These are phyloP conservation scores for Pipistrellus pipistrellus DNA, from an alignment of 2,797 vertebrate genomes.

Conservation along the genomic window DNA sequence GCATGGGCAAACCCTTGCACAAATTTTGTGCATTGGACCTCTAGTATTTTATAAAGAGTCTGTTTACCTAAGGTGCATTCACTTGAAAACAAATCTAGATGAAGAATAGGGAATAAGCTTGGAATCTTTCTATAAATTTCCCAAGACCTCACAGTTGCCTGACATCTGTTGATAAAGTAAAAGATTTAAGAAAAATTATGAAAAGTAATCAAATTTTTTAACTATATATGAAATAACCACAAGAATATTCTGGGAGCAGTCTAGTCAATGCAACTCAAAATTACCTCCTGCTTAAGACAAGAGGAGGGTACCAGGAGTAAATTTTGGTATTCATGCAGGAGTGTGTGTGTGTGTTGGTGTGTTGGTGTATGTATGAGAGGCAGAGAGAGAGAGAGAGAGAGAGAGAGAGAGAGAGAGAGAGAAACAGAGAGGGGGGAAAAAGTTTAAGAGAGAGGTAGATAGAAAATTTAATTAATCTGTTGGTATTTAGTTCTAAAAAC, in stretches of 20 bases:
- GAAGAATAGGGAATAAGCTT: no score
- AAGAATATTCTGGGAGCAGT: neutral
- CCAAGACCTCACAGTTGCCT: neutral
- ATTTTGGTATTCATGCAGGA: neutral
- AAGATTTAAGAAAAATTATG: conserved; percentile 19
- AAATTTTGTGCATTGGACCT: no score
- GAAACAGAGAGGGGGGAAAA: no score
- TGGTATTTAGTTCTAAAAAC: no score
- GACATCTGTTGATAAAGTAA: neutral
- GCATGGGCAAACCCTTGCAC: no score
- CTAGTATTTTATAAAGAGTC: no score
- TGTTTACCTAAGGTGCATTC: no score
- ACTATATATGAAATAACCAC: neutral
- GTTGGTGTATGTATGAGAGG: no score
- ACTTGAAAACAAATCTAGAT: neutral
- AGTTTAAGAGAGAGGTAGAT: no score
- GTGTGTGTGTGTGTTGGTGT: neutral
- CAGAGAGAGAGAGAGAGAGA: no score
- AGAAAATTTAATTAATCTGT: no score
- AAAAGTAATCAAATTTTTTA: neutral
- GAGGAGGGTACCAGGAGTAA: neutral
- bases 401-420: no score
- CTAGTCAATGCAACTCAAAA: conserved; percentile 11
- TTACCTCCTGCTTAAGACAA: neutral
- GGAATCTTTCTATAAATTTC: neutral